A percentile compares a stretch with the other conserved stretches of the same genome.
phyloP scores from a whole-genome alignment of 37 sponge, comb jelly and placozoan species.

The Agelas oroides region DNA sequence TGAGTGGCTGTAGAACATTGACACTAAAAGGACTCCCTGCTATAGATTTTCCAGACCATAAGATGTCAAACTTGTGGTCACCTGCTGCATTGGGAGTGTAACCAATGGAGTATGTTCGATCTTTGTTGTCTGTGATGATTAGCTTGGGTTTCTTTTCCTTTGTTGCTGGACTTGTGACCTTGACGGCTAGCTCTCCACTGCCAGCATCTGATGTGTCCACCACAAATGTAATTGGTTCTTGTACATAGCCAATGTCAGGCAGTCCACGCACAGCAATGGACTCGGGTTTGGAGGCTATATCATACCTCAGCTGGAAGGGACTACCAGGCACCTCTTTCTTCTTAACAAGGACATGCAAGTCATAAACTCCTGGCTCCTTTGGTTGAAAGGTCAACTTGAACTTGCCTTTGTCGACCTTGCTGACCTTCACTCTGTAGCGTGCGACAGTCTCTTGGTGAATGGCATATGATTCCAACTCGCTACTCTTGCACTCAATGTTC shows the following conservation, averaged over 20 bases:
- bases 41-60: conserved; percentile 12
- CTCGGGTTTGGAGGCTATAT: background rate
- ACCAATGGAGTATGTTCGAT: conserved; percentile 34
- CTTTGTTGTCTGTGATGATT: conserved; percentile 34
- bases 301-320: conserved; percentile 44
- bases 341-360: conserved; percentile 16
- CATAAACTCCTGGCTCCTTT: conserved; percentile 60
- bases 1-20: conserved; percentile 25
- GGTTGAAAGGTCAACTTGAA: conserved; percentile 47
- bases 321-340: conserved; percentile 45
- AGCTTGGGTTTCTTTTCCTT: conserved; percentile 25
- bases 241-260: conserved; percentile 26
- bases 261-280: conserved; percentile 27
- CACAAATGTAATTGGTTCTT: conserved; percentile 38
- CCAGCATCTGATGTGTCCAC: conserved; percentile 57
- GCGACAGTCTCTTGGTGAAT: conserved; percentile 36
- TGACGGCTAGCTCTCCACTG: conserved; percentile 51
- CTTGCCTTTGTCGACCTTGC: conserved; percentile 35
- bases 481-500: conserved; percentile 33
- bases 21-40: conserved; percentile 65
- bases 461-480: conserved; percentile 54
- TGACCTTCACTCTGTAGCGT: conserved; percentile 59
- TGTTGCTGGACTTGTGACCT: conserved; percentile 14
- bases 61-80: conserved; percentile 25
- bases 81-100: conserved; percentile 47